Evolutionary conservation across 2,888 invertebrate genomes (phyloP).

Genomic region (Drosophila paramelanica): DNA sequence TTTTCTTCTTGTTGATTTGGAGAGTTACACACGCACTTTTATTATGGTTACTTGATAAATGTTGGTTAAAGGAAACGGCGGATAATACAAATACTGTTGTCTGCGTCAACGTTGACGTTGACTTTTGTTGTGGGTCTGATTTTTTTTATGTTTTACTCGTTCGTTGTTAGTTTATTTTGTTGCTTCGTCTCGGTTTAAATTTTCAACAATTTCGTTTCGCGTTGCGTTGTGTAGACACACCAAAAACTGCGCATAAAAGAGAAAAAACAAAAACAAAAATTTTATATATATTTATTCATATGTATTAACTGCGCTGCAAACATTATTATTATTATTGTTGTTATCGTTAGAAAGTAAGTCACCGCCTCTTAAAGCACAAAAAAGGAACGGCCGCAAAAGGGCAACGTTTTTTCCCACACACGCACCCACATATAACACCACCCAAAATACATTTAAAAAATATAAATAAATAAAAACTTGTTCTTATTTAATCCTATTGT

Average conservation of each 20-base stretch:
- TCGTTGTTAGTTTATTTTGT: slow-evolving; percentile 39
- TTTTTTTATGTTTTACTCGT: slow-evolving; percentile 31
- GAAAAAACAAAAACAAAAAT: slow-evolving; percentile 18
- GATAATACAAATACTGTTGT: slow-evolving; percentile 54
- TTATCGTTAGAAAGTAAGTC: slow-evolving; percentile 42
- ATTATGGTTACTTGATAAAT: slow-evolving; percentile 32
- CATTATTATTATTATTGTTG: slow-evolving; percentile 6
- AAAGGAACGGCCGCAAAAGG: slow-evolving; percentile 6
- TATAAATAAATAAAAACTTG: background rate
- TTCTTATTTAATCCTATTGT: background rate
- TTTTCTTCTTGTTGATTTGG: slow-evolving; percentile 12
- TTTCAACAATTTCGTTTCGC: slow-evolving; percentile 44
- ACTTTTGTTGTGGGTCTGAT: slow-evolving; percentile 34
- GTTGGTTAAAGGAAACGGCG: slow-evolving; percentile 28
- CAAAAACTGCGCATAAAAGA: slow-evolving; percentile 48
- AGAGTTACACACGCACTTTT: slow-evolving; percentile 53
- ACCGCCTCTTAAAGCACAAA: slow-evolving; percentile 49
- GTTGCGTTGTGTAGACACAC: slow-evolving; percentile 47
- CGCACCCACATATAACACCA: slow-evolving; percentile 14
- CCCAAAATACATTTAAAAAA: background rate
- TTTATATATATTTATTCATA: slow-evolving; percentile 1
- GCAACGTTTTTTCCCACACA: slow-evolving; percentile 20
- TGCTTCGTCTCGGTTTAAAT: slow-evolving; percentile 35
- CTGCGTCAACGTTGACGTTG: slow-evolving; percentile 51
- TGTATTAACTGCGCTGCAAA: slow-evolving; percentile 15